A percentile compares a stretch with the other conserved stretches of the same genome.
Conservation (phyloP, 2,797 vertebrate genomes). For the Kryptopterus vitreolus region DNA sequence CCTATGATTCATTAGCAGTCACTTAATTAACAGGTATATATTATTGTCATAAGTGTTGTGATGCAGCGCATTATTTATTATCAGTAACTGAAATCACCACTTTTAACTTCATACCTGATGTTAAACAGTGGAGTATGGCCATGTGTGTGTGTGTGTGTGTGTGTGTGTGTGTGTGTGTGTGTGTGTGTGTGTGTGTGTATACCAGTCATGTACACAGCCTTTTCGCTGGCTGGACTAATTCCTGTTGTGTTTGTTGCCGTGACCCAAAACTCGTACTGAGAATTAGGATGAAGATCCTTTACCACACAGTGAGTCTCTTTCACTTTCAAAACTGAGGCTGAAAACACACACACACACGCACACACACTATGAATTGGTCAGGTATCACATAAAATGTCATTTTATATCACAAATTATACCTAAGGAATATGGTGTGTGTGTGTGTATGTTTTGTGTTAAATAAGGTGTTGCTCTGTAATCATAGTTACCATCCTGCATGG, state of each 20-base stretch:
- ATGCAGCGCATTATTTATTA: neutral
- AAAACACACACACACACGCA: constrained; percentile 23
- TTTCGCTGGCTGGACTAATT: constrained; percentile 87
- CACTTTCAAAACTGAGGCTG: constrained; percentile 79
- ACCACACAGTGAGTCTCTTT: constrained; percentile 93
- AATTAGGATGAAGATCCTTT: constrained; percentile 82
- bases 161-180: constrained; percentile 28
- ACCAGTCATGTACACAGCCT: constrained; percentile 82
- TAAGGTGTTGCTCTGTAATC: neutral
- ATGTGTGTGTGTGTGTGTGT: constrained; percentile 26
- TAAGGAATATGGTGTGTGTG: neutral
- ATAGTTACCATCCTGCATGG: constrained; percentile 51
- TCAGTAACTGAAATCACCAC: too few species aligned
- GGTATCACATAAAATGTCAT: neutral
- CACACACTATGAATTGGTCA: neutral
- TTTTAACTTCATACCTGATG: neutral
- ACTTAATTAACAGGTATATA: neutral
- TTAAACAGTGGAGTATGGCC: neutral
- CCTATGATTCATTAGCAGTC: neutral
- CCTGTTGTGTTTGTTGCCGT: constrained; percentile 88
- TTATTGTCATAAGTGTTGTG: neutral
- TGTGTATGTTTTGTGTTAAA: neutral
- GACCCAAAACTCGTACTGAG: constrained; percentile 95
- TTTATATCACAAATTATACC: neutral
- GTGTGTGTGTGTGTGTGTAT: constrained; percentile 32